Evolutionary conservation across 2,888 invertebrate species (phyloP).

Genomic region (Cetonia aurata): DNA sequence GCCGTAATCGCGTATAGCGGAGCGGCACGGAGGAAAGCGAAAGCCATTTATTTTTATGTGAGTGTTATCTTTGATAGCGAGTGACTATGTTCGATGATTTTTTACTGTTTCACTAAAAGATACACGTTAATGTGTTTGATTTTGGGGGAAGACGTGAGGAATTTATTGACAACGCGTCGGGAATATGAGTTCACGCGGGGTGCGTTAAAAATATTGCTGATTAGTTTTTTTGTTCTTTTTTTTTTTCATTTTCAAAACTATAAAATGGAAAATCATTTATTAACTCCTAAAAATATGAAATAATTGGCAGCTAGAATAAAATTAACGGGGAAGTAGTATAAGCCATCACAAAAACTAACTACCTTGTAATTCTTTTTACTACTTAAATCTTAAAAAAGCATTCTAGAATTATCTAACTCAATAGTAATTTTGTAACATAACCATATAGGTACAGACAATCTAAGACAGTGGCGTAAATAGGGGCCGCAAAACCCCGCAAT

Average conservation of each 20-base stretch:
- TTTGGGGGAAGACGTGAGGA: conserved; percentile 48
- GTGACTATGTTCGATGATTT: conserved; percentile 58
- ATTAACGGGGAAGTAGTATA: too few relatives aligned
- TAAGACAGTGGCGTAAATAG: too few relatives aligned
- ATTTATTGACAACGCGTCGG: conserved; percentile 45
- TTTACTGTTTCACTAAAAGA: conserved; percentile 52
- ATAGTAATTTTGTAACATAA: too few relatives aligned
- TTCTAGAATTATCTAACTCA: too few relatives aligned
- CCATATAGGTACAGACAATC: too few relatives aligned
- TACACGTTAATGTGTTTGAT: conserved; percentile 54
- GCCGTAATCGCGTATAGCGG: conserved; percentile 51
- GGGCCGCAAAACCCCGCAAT: too few relatives aligned
- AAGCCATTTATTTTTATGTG: conserved; percentile 68
- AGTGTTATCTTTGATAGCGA: conserved; percentile 67
- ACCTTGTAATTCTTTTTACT: too few relatives aligned
- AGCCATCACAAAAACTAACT: too few relatives aligned
- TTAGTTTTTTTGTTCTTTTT: neutral
- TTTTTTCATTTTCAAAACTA: neutral
- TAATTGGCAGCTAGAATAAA: too few relatives aligned
- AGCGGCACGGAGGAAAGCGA: conserved; percentile 48
- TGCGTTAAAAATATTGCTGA: neutral
- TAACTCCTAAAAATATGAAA: too few relatives aligned
- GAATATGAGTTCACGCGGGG: conserved; percentile 8
- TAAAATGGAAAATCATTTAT: neutral
- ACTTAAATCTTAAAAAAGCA: too few relatives aligned